Conservation (phyloP, 2,888 invertebrate genomes). For the Eupithecia subfuscata region DNA sequence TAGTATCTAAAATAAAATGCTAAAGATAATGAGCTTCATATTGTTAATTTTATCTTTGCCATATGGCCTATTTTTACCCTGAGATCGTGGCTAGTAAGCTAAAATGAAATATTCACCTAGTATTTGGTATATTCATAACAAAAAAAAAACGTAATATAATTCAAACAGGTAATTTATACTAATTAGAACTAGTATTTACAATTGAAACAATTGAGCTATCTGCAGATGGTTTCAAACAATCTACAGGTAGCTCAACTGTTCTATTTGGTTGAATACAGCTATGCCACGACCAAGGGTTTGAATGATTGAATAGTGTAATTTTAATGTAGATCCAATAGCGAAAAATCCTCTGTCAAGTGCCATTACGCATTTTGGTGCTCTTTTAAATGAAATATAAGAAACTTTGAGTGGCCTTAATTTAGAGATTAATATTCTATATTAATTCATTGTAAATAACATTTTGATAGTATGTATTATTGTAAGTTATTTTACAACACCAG, state of each 20-base stretch:
- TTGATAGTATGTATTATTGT: slow-evolving; percentile 46
- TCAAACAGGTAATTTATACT: too few relatives aligned
- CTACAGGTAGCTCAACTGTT: too few relatives aligned
- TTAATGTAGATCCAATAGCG: slow-evolving; percentile 29
- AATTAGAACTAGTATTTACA: too few relatives aligned
- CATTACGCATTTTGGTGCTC: slow-evolving; percentile 63
- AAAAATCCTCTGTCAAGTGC: slow-evolving; percentile 51
- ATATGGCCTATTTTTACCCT: slow-evolving; percentile 1
- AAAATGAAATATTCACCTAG: neutral
- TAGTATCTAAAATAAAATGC: slow-evolving; percentile 44
- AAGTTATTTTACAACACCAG: slow-evolving; percentile 58
- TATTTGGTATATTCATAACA: neutral
- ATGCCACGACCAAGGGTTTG: neutral
- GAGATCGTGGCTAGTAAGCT: neutral
- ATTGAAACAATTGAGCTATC: too few relatives aligned
- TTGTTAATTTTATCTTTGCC: slow-evolving; percentile 27
- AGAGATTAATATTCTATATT: slow-evolving; percentile 57
- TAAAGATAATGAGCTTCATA: slow-evolving; percentile 50
- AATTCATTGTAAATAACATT: slow-evolving; percentile 75
- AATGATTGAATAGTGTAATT: neutral
- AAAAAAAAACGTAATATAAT: too few relatives aligned
- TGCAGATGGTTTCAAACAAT: too few relatives aligned
- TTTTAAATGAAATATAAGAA: slow-evolving; percentile 49
- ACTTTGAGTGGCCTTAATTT: slow-evolving; percentile 69
- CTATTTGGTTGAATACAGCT: neutral